A percentile compares a stretch with the other conserved stretches of the same genome.
Evolutionary conservation across 2,113 vertebrate species (phyloP).

Genomic region (Sciurus niger): DNA sequence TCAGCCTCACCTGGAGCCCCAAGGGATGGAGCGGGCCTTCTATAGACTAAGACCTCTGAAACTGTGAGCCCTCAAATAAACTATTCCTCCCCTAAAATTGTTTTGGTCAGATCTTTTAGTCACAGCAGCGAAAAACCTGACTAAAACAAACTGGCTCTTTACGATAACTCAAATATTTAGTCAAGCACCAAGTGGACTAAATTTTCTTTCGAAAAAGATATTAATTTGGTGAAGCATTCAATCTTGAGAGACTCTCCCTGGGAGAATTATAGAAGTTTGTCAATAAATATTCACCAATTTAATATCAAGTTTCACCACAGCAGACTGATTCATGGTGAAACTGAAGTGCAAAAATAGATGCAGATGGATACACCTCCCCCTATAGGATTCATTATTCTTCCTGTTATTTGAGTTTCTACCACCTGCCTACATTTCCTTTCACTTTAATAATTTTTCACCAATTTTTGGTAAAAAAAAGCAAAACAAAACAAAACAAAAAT

Average conservation of each 20-base stretch:
- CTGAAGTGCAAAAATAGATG: not conserved
- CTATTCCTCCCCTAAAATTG: no score
- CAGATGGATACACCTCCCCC: not conserved
- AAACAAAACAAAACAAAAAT: no score
- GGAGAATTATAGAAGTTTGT: not conserved
- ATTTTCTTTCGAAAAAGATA: constrained; percentile 12
- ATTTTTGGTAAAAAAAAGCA: constrained; percentile 14
- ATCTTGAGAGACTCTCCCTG: not conserved
- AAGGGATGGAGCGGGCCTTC: no score
- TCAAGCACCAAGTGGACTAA: not conserved
- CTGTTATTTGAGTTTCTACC: not conserved
- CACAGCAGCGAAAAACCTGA: no score
- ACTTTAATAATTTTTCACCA: not conserved
- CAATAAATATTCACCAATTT: not conserved
- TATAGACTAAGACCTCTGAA: no score
- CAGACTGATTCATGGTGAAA: not conserved
- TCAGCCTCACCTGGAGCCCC: no score
- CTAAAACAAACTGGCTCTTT: not conserved
- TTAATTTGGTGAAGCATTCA: not conserved
- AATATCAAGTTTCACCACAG: constrained; percentile 2
- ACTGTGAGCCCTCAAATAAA: no score
- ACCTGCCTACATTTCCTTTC: not conserved
- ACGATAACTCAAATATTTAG: constrained; percentile 56
- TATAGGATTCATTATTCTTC: not conserved
- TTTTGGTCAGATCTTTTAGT: no score